A percentile compares a stretch with the other conserved stretches of the same genome.
These are phyloP conservation scores for Vanessa cardui DNA, from an alignment of 2,888 invertebrate genomes.

Conservation along the genomic window DNA sequence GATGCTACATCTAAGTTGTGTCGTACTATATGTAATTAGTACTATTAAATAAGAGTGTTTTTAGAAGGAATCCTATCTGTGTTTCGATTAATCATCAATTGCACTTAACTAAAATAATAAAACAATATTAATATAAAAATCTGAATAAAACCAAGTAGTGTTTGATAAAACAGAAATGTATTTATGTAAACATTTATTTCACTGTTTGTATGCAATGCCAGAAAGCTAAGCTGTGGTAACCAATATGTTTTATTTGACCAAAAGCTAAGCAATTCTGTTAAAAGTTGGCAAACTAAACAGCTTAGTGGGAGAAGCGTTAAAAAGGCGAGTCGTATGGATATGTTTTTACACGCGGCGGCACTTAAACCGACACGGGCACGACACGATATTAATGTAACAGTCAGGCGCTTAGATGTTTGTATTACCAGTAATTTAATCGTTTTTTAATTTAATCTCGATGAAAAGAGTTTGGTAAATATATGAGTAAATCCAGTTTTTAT, in stretches of 20 bases:
- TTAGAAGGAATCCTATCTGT: too few species aligned
- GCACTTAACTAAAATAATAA: not conserved
- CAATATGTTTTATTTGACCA: conserved; percentile 32
- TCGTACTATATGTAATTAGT: too few species aligned
- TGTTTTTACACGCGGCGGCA: conserved; percentile 17
- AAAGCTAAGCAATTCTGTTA: conserved; percentile 36
- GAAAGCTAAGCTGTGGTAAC: conserved; percentile 21
- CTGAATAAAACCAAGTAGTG: not conserved
- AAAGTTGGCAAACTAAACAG: conserved; percentile 39
- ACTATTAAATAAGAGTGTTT: too few species aligned
- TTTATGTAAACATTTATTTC: conserved; percentile 8
- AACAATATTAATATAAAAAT: not conserved
- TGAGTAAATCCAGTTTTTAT: too few species aligned
- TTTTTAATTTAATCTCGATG: too few species aligned
- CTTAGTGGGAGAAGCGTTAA: conserved; percentile 31
- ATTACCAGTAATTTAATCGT: too few species aligned
- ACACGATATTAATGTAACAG: not conserved
- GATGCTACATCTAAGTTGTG: too few species aligned
- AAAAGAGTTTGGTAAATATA: too few species aligned
- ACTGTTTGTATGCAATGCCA: conserved; percentile 17
- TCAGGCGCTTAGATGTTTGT: not conserved
- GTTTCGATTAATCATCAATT: too few species aligned
- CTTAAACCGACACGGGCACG: not conserved
- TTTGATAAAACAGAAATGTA: not conserved
- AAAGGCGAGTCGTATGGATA: conserved; percentile 22